phyloP scores from a whole-genome alignment of 1,140 invertebrate species.

The Megathymus violae region DNA sequence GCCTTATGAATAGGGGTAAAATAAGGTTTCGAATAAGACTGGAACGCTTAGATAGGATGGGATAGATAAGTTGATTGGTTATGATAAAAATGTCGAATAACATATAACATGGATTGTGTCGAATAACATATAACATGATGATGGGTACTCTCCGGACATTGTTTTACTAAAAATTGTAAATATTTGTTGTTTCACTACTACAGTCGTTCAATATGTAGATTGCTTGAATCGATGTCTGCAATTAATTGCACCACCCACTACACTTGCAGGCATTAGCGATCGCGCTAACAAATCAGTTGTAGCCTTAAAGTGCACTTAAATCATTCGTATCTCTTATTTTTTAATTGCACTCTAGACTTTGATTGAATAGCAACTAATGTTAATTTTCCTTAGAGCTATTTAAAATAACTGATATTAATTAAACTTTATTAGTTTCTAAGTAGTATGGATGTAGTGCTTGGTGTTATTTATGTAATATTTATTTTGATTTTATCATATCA shows the following conservation, averaged over 20 bases:
- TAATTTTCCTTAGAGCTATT: constrained; percentile 14
- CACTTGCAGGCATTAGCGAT: constrained; percentile 2
- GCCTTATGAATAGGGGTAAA: constrained; percentile 60
- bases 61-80: constrained; percentile 22
- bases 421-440: too few species aligned
- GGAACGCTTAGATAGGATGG: constrained; percentile 60
- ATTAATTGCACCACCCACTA: constrained; percentile 5
- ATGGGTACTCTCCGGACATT: constrained; percentile 39
- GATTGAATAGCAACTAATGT: constrained; percentile 13
- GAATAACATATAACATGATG: constrained; percentile 6
- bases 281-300: constrained; percentile 18
- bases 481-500: neutral
- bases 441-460: too few species aligned
- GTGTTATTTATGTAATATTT: neutral
- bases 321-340: constrained; percentile 28
- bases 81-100: constrained; percentile 4
- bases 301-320: constrained; percentile 29
- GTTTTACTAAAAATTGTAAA: constrained; percentile 49
- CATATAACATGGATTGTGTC: constrained; percentile 9
- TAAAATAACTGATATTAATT: constrained; percentile 7
- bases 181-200: constrained; percentile 53
- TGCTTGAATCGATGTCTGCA: constrained; percentile 9
- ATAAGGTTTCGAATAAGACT: constrained; percentile 76
- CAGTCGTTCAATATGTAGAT: constrained; percentile 31
- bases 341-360: constrained; percentile 25